phyloP scores from a whole-genome alignment of 2,888 invertebrate species.

The Orchesella flavescens region DNA sequence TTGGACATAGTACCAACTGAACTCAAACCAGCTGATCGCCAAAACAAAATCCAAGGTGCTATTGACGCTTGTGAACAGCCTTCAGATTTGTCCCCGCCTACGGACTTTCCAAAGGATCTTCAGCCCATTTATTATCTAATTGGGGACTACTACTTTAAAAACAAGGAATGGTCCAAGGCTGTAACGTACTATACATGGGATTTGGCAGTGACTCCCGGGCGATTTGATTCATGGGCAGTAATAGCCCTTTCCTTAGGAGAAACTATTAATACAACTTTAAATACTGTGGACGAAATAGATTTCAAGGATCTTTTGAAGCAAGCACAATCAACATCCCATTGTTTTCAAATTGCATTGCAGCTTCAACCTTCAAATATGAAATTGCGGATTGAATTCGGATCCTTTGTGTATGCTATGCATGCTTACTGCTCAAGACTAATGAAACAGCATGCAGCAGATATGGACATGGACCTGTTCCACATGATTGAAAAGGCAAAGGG shows the following conservation, averaged over 20 bases:
- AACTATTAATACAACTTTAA: slow-evolving; percentile 86
- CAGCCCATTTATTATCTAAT: slow-evolving; percentile 88
- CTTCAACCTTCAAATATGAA: slow-evolving; percentile 83
- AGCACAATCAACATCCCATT: slow-evolving; percentile 84
- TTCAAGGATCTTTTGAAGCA: slow-evolving; percentile 75
- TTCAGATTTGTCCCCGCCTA: not conserved
- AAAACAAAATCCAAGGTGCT: slow-evolving; percentile 48
- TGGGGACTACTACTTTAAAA: slow-evolving; percentile 94
- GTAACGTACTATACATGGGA: slow-evolving; percentile 89
- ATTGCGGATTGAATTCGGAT: slow-evolving; percentile 93
- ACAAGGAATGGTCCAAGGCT: slow-evolving; percentile 81
- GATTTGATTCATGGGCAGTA: slow-evolving; percentile 95
- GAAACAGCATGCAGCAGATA: slow-evolving; percentile 76
- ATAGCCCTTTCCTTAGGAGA: slow-evolving; percentile 87
- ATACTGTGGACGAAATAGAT: slow-evolving; percentile 76
- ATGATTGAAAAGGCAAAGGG: slow-evolving; percentile 85
- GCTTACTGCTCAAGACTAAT: slow-evolving; percentile 90
- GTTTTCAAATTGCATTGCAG: slow-evolving; percentile 86
- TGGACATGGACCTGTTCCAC: slow-evolving; percentile 76
- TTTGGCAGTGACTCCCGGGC: slow-evolving; percentile 83
- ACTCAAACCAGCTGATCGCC: slow-evolving; percentile 78
- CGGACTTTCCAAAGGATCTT: slow-evolving; percentile 12
- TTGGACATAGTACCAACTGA: slow-evolving; percentile 82
- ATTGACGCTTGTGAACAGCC: slow-evolving; percentile 23
- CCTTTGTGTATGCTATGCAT: slow-evolving; percentile 90